Percentiles rank a stretch among this genome's conserved stretches.
phyloP scores from a whole-genome alignment of 2,113 vertebrate genomes.

The Mobula hypostoma region DNA sequence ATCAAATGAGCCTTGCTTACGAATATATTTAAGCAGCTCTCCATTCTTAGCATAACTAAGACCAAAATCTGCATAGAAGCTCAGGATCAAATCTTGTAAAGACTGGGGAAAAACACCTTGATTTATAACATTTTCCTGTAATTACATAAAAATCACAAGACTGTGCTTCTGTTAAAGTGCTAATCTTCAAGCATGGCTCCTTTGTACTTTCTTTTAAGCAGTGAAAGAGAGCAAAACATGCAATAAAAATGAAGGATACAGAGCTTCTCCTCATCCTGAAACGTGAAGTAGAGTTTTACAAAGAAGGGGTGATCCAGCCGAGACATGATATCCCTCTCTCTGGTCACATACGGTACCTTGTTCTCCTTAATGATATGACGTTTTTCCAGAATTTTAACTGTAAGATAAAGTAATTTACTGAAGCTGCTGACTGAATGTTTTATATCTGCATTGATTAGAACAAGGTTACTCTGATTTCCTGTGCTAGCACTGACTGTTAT shows the following conservation, averaged over 20 bases:
- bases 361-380: constrained; percentile 98
- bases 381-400: constrained; percentile 98
- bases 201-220: background rate
- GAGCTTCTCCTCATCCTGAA: constrained; percentile 97
- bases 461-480: background rate
- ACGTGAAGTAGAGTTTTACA: constrained; percentile 97
- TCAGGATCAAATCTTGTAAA: constrained; percentile 47
- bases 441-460: background rate
- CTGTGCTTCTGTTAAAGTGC: background rate
- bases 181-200: background rate
- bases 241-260: constrained; percentile 78
- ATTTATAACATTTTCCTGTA: background rate
- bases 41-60: constrained; percentile 98
- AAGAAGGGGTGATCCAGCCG: constrained; percentile 95
- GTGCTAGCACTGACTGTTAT: background rate
- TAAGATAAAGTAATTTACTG: constrained; percentile 39
- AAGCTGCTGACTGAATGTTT: background rate
- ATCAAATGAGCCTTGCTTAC: constrained; percentile 97
- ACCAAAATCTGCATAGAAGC: constrained; percentile 82
- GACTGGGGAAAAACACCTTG: background rate
- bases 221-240: background rate
- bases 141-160: background rate
- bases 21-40: constrained; percentile 96
- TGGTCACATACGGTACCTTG: constrained; percentile 91
- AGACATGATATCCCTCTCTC: constrained; percentile 95